These are phyloP conservation scores for Zosterops borbonicus DNA, from an alignment of 2,113 vertebrate genomes.

Conservation along the genomic window DNA sequence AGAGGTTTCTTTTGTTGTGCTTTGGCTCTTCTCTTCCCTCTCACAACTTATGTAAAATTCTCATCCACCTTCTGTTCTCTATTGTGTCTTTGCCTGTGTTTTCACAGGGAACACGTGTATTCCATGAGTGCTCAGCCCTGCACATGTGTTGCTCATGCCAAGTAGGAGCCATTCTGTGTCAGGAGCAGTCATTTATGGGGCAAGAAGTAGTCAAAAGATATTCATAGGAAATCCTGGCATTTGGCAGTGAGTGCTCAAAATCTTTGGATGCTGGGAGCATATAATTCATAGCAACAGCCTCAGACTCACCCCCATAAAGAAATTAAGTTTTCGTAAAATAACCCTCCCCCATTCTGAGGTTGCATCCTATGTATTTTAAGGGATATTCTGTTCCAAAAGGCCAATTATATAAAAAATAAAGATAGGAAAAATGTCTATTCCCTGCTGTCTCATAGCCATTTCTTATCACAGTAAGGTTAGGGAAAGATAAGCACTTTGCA, in stretches of 20 bases:
- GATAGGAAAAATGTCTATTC: not conserved
- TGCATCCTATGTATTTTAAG: not conserved
- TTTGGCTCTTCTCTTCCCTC: not conserved
- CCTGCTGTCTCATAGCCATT: fast-evolving
- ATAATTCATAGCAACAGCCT: not conserved
- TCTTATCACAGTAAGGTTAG: not conserved
- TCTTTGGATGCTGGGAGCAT: not conserved
- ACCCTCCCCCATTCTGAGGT: not conserved
- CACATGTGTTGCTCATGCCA: not conserved
- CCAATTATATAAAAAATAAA: not conserved
- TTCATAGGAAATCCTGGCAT: not conserved
- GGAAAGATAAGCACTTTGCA: not conserved
- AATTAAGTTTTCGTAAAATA: not conserved
- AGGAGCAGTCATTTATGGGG: not conserved
- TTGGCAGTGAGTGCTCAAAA: not conserved
- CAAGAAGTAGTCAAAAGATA: not conserved
- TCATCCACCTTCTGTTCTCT: not conserved
- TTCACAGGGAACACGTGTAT: not conserved
- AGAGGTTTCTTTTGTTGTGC: not conserved
- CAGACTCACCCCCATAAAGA: not conserved
- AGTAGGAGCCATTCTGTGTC: not conserved
- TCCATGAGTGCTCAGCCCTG: not conserved
- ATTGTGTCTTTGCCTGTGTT: fast-evolving
- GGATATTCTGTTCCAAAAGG: not conserved
- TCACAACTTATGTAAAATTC: not conserved